A percentile compares a stretch with the other conserved stretches of the same genome.
Conservation (phyloP, 92 coral and sea anemone genomes). For the Meandrina meandrites region DNA sequence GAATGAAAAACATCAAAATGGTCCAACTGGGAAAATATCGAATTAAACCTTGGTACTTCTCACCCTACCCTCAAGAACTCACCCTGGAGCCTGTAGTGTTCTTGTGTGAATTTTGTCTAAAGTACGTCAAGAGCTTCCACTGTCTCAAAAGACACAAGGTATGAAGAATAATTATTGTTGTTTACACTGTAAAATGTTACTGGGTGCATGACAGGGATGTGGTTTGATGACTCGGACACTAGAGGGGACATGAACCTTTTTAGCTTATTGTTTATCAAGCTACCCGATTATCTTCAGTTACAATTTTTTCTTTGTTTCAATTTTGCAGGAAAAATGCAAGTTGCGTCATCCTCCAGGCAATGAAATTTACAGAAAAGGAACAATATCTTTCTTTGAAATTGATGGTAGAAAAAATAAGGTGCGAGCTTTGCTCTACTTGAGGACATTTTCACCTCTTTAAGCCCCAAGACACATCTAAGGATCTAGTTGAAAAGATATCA, state of each 20-base stretch:
- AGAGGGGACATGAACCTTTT: not conserved
- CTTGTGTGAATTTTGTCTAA: conserved; percentile 95
- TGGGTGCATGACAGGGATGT: too few species aligned
- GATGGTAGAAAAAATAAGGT: conserved; percentile 99
- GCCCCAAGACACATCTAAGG: too few species aligned
- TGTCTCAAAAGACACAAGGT: conserved; percentile 98
- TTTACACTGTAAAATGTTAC: too few species aligned
- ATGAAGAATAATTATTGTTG: too few species aligned
- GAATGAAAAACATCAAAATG: conserved; percentile 96
- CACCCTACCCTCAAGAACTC: conserved; percentile 97
- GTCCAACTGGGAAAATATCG: conserved; percentile 91
- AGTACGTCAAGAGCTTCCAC: conserved; percentile 94
- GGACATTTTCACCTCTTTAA: too few species aligned
- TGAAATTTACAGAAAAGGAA: conserved; percentile 93
- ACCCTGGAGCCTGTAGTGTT: conserved; percentile 83
- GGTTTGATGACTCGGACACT: too few species aligned
- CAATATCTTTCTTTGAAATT: conserved; percentile 96
- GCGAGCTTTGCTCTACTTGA: not conserved
- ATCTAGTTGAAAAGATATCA: too few species aligned
- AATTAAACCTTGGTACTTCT: conserved; percentile 97
- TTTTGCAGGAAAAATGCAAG: conserved; percentile 86
- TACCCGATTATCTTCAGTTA: not conserved
- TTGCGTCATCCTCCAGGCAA: conserved; percentile 98
- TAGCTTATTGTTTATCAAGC: too few species aligned
- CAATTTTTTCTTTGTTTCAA: not conserved